Conservation (phyloP, 2,797 vertebrate genomes). For the Myotis daubentonii region DNA sequence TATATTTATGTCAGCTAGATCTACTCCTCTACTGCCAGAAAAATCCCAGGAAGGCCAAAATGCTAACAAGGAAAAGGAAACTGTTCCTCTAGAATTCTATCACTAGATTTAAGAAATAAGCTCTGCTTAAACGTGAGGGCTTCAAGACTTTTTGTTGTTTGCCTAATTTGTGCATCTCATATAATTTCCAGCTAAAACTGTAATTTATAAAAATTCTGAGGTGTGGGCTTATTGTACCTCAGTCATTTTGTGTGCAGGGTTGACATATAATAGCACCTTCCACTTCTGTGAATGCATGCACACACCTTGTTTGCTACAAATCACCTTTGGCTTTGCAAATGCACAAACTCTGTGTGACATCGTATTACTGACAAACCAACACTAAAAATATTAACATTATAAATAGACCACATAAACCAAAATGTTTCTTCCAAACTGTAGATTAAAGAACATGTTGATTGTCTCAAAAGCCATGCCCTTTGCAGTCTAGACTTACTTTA, state of each 20-base stretch:
- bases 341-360: background rate
- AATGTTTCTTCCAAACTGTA: conserved; percentile 49
- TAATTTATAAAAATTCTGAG: background rate
- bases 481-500: conserved; percentile 39
- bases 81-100: background rate
- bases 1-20: background rate
- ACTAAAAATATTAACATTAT: conserved; percentile 65
- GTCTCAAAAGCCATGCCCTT: conserved; percentile 56
- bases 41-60: conserved; percentile 32
- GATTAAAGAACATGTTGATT: conserved; percentile 52
- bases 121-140: background rate
- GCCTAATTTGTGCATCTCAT: background rate
- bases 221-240: background rate
- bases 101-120: background rate
- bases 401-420: conserved; percentile 54
- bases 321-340: conserved; percentile 47
- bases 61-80: background rate
- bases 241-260: background rate
- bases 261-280: background rate
- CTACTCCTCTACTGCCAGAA: background rate
- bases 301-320: background rate
- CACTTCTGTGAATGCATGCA: background rate
- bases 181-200: background rate
- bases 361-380: conserved; percentile 51
- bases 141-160: background rate